Evolutionary conservation across 2,113 vertebrate species (phyloP), one percentile per base, ranked within the genome.

Genomic region (Anthoscopus minutus): DNA sequence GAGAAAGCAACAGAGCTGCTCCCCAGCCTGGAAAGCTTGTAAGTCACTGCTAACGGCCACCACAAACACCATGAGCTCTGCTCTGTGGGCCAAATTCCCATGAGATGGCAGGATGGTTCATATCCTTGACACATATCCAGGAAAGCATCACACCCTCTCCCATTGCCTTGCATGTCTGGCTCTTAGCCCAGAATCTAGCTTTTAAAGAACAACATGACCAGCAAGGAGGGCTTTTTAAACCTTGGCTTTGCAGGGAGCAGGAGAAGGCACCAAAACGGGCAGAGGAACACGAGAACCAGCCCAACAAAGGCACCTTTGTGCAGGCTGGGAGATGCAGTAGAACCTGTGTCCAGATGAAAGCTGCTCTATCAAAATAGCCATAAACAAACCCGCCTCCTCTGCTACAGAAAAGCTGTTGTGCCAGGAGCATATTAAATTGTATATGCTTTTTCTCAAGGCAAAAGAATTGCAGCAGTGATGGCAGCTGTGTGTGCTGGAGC

Each of bases 361-460:
- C 91, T 76, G 82, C 89, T 85, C 94, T 88, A 88, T 93, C 94
- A 89, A 96, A 96, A 94, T 76, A 94, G 92, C 89, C 91, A 92
- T 76, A 96, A 96, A 96, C 95, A 96, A 96, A 92, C 91, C 90
- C 93, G 85, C 94, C 96, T 96, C 95, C 92, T 94, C 86, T 9
- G 51, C 92, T 58, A 94, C 88, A 97, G 90, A 81, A 95, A 95
- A 92, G 95, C 93, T 88, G 77, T 74, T 91, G 89, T 96, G 96
- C 96, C 95, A 94, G 86, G 92, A 97, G 93, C 94, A 96, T 95
- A 96, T 97, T 96, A 96, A 96, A 97, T 97, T 95, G 95, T 97
- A 94, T 90, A 97, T 97, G 96, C 89, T 94, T 95, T 96, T 97
- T 96, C 94, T 96, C 91, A 95, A 97, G 94, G 96, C 93, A 64